Conservation (phyloP, 2,797 vertebrate species). For the Chloroceryle inda region DNA sequence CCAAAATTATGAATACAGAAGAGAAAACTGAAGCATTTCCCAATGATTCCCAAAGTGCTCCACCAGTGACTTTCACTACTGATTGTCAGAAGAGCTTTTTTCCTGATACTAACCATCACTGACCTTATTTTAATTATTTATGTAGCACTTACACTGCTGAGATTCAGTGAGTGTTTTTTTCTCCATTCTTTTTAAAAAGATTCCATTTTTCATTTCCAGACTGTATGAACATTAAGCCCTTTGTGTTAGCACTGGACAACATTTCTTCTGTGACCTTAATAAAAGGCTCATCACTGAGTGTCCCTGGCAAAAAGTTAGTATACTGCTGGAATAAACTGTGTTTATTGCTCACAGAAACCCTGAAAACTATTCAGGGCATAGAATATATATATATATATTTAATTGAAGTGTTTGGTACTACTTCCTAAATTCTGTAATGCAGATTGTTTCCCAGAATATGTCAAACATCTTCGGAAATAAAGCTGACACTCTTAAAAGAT, state of each 20-base stretch:
- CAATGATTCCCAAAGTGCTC: background rate
- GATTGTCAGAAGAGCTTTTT: background rate
- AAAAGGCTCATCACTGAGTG: constrained; percentile 41
- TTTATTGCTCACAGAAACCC: constrained; percentile 5
- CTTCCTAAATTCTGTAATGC: constrained; percentile 15
- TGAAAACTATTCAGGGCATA: background rate
- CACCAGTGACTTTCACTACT: background rate
- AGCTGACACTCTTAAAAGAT: constrained; percentile 45
- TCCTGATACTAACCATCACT: background rate
- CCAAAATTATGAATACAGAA: background rate
- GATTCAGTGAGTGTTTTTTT: background rate
- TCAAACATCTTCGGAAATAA: constrained; percentile 37
- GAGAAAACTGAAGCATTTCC: background rate
- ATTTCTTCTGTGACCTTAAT: constrained; percentile 64
- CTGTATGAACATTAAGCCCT: constrained; percentile 16
- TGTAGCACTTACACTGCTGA: background rate
- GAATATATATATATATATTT: background rate
- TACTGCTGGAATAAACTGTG: constrained; percentile 28
- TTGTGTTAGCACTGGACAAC: constrained; percentile 10
- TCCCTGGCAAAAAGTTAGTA: constrained; percentile 52
- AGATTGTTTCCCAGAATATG: constrained; percentile 42
- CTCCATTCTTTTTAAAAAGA: background rate
- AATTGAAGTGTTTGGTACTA: constrained; percentile 2
- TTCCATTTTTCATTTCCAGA: constrained; percentile 16
- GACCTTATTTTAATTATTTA: background rate